phyloP scores from a whole-genome alignment of 1,140 invertebrate genomes.

The Plodia interpunctella region DNA sequence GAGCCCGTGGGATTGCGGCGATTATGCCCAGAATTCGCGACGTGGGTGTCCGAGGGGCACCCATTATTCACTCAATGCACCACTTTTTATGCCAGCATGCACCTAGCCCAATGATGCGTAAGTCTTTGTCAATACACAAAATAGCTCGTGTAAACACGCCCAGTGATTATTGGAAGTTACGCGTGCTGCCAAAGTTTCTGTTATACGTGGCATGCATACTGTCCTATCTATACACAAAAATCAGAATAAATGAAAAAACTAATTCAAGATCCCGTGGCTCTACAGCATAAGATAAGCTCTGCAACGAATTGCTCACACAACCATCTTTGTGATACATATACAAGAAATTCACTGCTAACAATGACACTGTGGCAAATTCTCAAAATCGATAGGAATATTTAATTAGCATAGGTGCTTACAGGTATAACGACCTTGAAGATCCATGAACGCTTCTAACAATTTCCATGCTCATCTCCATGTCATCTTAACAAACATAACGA shows the following conservation, averaged over 20 bases:
- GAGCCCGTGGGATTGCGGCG: constrained; percentile 61
- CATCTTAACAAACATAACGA: not conserved
- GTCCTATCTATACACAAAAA: no score
- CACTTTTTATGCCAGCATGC: constrained; percentile 47
- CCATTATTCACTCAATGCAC: constrained; percentile 52
- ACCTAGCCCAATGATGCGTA: constrained; percentile 40
- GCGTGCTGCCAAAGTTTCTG: constrained; percentile 24
- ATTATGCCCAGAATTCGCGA: constrained; percentile 55
- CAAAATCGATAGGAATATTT: not conserved
- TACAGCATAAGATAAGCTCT: not conserved
- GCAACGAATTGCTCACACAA: no score
- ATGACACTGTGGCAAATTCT: no score
- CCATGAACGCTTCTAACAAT: no score
- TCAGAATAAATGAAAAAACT: no score
- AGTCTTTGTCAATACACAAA: constrained; percentile 55
- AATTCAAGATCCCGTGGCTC: no score
- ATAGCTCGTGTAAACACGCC: constrained; percentile 38
- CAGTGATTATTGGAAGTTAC: constrained; percentile 26
- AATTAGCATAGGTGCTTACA: no score
- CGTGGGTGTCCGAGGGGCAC: constrained; percentile 64
- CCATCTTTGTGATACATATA: no score
- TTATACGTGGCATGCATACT: not conserved
- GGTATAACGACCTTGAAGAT: no score
- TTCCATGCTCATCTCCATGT: not conserved
- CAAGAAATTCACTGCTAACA: no score